Evolutionary conservation across 2,113 vertebrate genomes (phyloP).

Genomic region (Ornithorhynchus anatinus): DNA sequence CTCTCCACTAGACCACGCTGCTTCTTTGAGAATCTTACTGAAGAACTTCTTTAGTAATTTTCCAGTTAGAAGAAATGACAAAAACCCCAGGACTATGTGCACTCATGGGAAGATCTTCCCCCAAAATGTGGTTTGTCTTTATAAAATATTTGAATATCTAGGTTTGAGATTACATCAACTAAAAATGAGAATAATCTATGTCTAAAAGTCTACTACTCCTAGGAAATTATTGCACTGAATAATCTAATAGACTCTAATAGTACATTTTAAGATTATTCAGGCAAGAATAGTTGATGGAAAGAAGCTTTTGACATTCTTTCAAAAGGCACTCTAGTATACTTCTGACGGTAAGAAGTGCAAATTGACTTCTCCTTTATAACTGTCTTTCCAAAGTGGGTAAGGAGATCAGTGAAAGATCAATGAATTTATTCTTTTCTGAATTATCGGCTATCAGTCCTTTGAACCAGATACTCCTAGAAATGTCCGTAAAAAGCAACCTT

Average conservation of each 20-base stretch:
- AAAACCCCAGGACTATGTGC: too few species aligned
- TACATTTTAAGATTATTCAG: background rate
- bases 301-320: background rate
- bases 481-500: background rate
- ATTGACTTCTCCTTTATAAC: background rate
- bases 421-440: background rate
- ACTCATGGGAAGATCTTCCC: too few species aligned
- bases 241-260: background rate
- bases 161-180: too few species aligned
- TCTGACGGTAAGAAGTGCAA: background rate
- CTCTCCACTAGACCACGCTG: too few species aligned
- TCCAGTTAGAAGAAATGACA: too few species aligned
- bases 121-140: too few species aligned
- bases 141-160: too few species aligned
- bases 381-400: background rate
- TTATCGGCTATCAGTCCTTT: background rate
- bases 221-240: background rate
- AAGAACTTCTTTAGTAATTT: too few species aligned
- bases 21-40: too few species aligned
- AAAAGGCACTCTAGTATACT: background rate
- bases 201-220: background rate
- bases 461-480: background rate
- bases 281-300: background rate
- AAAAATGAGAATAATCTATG: too few species aligned
- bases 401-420: background rate